Percentiles rank a stretch among this genome's conserved stretches.
Conservation (phyloP, 2,888 invertebrate species). For the Dicranocentrus wangi region DNA sequence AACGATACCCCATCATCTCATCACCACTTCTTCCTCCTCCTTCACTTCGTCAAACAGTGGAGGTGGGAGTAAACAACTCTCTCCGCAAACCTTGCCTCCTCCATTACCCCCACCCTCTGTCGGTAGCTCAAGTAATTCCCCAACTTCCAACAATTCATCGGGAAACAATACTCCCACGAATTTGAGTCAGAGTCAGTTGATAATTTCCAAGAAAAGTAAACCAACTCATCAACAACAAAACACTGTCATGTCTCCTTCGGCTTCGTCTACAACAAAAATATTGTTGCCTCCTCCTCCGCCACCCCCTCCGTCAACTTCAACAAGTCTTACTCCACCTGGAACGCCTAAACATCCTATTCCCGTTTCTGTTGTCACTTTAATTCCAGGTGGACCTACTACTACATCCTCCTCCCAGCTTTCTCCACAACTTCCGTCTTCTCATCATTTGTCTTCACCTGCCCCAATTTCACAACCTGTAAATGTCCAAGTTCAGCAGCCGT, state of each 20-base stretch:
- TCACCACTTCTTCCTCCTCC: constrained; percentile 6
- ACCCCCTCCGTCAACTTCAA: constrained; percentile 28
- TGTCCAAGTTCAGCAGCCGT: constrained; percentile 42
- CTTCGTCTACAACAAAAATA: constrained; percentile 33
- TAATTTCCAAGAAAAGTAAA: constrained; percentile 64
- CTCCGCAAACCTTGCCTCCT: constrained; percentile 49
- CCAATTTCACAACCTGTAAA: constrained; percentile 36
- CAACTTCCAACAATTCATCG: constrained; percentile 19
- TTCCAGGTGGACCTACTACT: constrained; percentile 10
- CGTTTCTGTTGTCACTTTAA: constrained; percentile 43
- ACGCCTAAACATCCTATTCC: constrained; percentile 23
- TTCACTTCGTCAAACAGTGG: not conserved
- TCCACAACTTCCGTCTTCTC: constrained; percentile 19
- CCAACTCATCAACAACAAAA: constrained; percentile 32
- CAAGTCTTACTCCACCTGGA: not conserved
- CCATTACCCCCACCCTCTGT: constrained; percentile 35
- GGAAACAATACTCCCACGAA: constrained; percentile 43
- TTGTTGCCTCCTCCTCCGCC: constrained; percentile 49
- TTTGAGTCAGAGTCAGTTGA: constrained; percentile 61
- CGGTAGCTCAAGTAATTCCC: constrained; percentile 29
- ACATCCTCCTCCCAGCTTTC: constrained; percentile 29
- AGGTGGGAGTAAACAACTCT: constrained; percentile 50
- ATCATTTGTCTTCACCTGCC: constrained; percentile 33
- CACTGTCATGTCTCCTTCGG: constrained; percentile 20
- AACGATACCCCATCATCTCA: constrained; percentile 41